Percentiles rank a stretch among this genome's conserved stretches.
Evolutionary conservation across 2,888 invertebrate genomes (phyloP).

Genomic region (Furcula furcula): DNA sequence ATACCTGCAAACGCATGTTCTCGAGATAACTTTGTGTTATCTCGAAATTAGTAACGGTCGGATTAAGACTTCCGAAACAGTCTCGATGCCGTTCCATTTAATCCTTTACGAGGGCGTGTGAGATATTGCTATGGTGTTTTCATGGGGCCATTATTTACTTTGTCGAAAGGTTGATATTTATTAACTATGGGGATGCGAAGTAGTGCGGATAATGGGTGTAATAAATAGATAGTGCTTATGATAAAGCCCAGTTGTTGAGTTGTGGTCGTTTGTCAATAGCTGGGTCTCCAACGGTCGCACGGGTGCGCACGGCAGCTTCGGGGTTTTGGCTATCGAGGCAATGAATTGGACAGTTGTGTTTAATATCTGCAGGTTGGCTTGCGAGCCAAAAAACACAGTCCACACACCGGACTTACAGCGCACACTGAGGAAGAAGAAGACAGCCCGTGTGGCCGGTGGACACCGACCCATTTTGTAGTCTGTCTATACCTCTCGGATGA

Average conservation of each 20-base stretch:
- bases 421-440: too few relatives aligned
- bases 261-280: not conserved
- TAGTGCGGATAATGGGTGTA: not conserved
- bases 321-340: too few relatives aligned
- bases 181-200: constrained; percentile 42
- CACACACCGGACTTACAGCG: too few relatives aligned
- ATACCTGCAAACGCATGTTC: constrained; percentile 37
- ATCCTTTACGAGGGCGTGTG: constrained; percentile 49
- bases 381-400: too few relatives aligned
- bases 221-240: not conserved
- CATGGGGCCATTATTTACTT: constrained; percentile 37
- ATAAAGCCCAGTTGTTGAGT: too few relatives aligned
- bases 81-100: constrained; percentile 26
- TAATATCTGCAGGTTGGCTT: too few relatives aligned
- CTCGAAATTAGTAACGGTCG: constrained; percentile 54
- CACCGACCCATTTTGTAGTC: too few relatives aligned
- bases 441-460: too few relatives aligned
- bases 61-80: constrained; percentile 25
- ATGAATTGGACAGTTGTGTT: too few relatives aligned
- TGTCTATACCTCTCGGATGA: too few relatives aligned
- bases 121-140: constrained; percentile 43
- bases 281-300: too few relatives aligned
- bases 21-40: constrained; percentile 47
- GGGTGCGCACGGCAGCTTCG: too few relatives aligned
- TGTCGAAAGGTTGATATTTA: constrained; percentile 54